Base-by-base conservation (phyloP, 2,797 vertebrate species). In the Epinephelus awoara region DNA sequence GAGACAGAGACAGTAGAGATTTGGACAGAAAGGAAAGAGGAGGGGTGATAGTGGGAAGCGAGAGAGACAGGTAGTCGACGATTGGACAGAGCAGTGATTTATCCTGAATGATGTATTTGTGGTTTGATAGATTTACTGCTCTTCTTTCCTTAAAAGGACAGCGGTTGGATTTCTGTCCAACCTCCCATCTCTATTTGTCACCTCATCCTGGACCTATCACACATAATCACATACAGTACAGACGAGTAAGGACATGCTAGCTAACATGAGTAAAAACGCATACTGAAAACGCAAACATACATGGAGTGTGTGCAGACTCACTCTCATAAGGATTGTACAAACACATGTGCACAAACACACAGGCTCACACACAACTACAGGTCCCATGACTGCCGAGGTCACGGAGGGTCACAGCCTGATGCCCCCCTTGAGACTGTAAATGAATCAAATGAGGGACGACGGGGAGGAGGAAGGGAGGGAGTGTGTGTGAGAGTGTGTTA, bases 401-500 rank as follows among this genome's bases (percentile, higher is more conserved):
- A 71, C 5, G 19, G 21, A 66, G 77, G 86, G 79, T 81, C 79
- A 56, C 21, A 11, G 77, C 12, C 71, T 65, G 67, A 89, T 75
- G 64, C 19, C 68, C 65, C 87, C 62, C 57, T 21, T 18, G 69
- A 88, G 86, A 89, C 69, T 63, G 71, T 82, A 83, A 86, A 89
- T 79, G 4, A 84, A 87, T 64, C 84, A 82, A 89, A 82, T 19
- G 82, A 82, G 68, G 19, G 14, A 49, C 38, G 34, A 59, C 34
- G 17, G 51, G 29, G 59, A 47, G 40, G 49, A 51, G 46, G 67
- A 52, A 34, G 49, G 49, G 63, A 47, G 49, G 49, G 63, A 47
- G 54, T 58, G 34, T 58, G 34, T 72, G 65, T n/a, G 68, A 34
- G 34, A 29, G 63, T 25, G 19, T 72, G 56, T 56, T 56, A 55